phyloP scores from a whole-genome alignment of 2,888 invertebrate genomes.

The Corbicula japonica region DNA sequence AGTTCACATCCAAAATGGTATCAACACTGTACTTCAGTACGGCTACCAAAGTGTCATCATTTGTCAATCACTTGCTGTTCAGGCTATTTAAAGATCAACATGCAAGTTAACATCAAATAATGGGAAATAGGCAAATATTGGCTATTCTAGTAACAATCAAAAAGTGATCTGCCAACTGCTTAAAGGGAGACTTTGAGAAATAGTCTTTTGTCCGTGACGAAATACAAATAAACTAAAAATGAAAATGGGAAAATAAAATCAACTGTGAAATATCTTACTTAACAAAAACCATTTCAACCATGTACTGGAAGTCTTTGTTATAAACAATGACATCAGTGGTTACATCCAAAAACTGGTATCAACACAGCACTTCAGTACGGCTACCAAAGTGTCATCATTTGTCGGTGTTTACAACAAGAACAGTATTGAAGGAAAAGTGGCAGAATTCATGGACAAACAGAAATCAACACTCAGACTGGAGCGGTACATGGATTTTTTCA shows the following conservation, averaged over 20 bases:
- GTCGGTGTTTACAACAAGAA: neutral
- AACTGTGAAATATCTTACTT: neutral
- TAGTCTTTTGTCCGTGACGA: too few relatives aligned
- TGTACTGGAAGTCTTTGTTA: too few relatives aligned
- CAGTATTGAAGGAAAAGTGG: neutral
- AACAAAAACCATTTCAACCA: neutral
- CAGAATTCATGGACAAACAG: too few relatives aligned
- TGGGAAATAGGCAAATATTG: too few relatives aligned
- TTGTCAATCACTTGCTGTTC: neutral
- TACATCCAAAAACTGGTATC: conserved; percentile 28
- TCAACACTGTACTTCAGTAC: conserved; percentile 50
- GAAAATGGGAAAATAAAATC: too few relatives aligned
- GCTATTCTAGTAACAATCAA: too few relatives aligned
- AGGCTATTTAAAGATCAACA: too few relatives aligned
- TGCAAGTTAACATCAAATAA: too few relatives aligned
- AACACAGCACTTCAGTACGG: conserved; percentile 47
- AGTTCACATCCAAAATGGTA: conserved; percentile 21
- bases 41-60: conserved; percentile 55
- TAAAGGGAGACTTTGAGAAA: too few relatives aligned
- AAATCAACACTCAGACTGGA: conserved; percentile 22
- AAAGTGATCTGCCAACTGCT: too few relatives aligned
- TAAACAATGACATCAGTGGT: conserved; percentile 8
- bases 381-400: conserved; percentile 51
- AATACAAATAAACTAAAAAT: too few relatives aligned
- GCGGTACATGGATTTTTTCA: conserved; percentile 5